phyloP scores from a whole-genome alignment of 1,140 invertebrate genomes.

The Diabrotica undecimpunctata region DNA sequence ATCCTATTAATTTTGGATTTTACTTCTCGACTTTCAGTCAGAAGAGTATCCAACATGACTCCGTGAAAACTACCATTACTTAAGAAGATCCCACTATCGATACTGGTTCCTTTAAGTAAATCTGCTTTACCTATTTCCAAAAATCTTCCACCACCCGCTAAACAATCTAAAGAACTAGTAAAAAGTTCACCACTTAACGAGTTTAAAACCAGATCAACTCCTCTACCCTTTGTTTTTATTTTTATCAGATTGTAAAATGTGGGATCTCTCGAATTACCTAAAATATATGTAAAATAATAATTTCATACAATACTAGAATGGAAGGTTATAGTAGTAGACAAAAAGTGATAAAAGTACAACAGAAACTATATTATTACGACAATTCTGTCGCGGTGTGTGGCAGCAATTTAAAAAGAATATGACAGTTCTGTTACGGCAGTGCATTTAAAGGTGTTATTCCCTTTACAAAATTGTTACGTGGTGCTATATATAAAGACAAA shows the following conservation, averaged over 20 bases:
- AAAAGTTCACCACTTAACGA: slow-evolving; percentile 66
- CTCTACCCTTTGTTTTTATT: slow-evolving; percentile 56
- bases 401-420: too few species aligned
- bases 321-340: not conserved
- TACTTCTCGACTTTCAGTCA: too few species aligned
- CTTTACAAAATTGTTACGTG: too few species aligned
- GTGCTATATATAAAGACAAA: too few species aligned
- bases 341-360: not conserved
- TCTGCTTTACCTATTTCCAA: slow-evolving; percentile 78
- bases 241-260: slow-evolving; percentile 60
- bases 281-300: slow-evolving; percentile 46
- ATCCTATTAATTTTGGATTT: too few species aligned
- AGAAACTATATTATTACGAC: not conserved
- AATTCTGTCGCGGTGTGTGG: not conserved
- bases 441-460: too few species aligned
- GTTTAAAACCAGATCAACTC: slow-evolving; percentile 67
- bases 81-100: slow-evolving; percentile 73
- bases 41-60: slow-evolving; percentile 74
- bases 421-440: too few species aligned
- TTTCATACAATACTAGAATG: not conserved
- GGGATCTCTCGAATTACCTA: slow-evolving; percentile 61
- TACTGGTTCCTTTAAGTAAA: slow-evolving; percentile 58
- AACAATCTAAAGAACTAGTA: slow-evolving; percentile 72
- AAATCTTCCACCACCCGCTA: slow-evolving; percentile 65
- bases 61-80: slow-evolving; percentile 85